Base-by-base conservation (phyloP, 2,797 vertebrate genomes). In the Gorsachius magnificus region DNA sequence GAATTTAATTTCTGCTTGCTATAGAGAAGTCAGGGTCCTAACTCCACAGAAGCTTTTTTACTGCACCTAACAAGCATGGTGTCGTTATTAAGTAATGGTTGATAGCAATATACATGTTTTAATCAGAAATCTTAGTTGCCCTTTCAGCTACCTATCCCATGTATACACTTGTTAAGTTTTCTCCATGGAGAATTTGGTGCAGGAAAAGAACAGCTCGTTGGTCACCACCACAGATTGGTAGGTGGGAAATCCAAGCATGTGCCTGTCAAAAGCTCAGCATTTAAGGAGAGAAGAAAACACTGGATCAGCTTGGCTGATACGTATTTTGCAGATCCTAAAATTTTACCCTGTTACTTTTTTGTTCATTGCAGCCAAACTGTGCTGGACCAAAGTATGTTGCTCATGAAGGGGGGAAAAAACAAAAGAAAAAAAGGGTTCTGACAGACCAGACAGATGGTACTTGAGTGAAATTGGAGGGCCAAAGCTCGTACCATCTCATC, bases 261-360 rank as follows among this genome's bases (percentile, higher is more conserved):
- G 17, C 19, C 46, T 3, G 1, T 66, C 22, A 54, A 36, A 54
- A 35, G 53, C 35, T 83, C 22, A 56, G 12, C 7, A 22, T 83
- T 54, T 68, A 56, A 74, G 29, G 33, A 63, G 19, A 70, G 25
- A n/a, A 78, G 53, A 24, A 63, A 33, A 10, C 11, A 41, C 29
- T 70, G 51, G 5, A 53, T 66, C 6, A 4, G 12, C 13, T 33
- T 50, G 46, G 25, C 6, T 0, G 0, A 21, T 16, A 24, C 0
- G 1, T 35, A 35, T 72, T 70, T 75, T 26, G 3, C 36, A 91
- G 84, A 74, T 54, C 11, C 9, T 66, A 58, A 53, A 41, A 77
- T 63, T 58, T 83, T 13, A 61, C 19, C 14, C 8, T 43, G 2
- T 56, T 60, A 29, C 10, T 69, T 83, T 57, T 48, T 45, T 53